Conservation (phyloP, 1,140 invertebrate species). For the Zaprionus davidi region DNA sequence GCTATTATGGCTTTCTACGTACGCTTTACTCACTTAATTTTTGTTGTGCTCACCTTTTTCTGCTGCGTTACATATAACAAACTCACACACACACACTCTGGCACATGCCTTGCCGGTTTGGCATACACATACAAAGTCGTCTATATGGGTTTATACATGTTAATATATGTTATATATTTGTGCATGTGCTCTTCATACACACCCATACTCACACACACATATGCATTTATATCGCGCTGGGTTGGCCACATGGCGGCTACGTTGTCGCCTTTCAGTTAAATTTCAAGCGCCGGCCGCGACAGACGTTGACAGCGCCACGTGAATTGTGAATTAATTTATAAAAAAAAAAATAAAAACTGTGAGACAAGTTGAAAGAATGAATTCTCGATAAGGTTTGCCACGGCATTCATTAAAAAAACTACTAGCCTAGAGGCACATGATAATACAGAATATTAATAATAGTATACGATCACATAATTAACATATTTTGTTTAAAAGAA, state of each 20-base stretch:
- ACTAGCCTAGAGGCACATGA: constrained; percentile 19
- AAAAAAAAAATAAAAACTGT: not conserved
- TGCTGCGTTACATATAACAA: constrained; percentile 53
- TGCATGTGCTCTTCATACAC: constrained; percentile 20
- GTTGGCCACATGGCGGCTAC: constrained; percentile 54
- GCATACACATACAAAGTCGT: constrained; percentile 42
- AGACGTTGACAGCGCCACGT: constrained; percentile 68
- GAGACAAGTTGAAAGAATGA: constrained; percentile 11
- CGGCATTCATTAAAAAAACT: constrained; percentile 30
- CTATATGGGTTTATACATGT: constrained; percentile 20
- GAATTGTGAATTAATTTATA: constrained; percentile 43
- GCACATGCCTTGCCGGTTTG: constrained; percentile 60
- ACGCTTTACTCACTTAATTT: constrained; percentile 62
- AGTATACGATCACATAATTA: constrained; percentile 37
- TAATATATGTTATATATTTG: constrained; percentile 1
- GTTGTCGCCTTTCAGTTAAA: constrained; percentile 57
- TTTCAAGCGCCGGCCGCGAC: constrained; percentile 68
- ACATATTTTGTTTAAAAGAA: constrained; percentile 28
- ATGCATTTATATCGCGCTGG: constrained; percentile 18
- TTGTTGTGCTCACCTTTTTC: constrained; percentile 80
- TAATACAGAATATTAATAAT: constrained; percentile 17
- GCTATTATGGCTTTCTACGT: constrained; percentile 37
- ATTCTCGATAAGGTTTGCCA: constrained; percentile 20
- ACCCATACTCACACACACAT: constrained; percentile 13
- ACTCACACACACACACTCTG: constrained; percentile 33